Evolutionary conservation across 2,113 vertebrate species (phyloP), one percentile per base, ranked within the genome.

Genomic region (Myocastor coypus): DNA sequence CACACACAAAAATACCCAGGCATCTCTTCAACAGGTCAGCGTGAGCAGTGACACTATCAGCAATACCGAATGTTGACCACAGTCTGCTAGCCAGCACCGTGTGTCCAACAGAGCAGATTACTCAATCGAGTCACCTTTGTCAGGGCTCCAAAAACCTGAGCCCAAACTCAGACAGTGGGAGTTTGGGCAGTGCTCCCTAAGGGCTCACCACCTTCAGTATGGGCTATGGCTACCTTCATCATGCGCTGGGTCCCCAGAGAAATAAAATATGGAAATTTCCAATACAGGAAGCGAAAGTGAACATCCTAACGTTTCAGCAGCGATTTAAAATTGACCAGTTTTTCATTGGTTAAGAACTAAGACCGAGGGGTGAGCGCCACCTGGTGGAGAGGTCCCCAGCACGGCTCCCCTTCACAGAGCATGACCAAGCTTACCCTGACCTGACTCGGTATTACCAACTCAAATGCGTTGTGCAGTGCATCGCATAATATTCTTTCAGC

Each of bases 301-400:
- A 46, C 63, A 50, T 32, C 52, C 30, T 37, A 55, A 37, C 28
- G 3, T 8, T 52, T 63, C 50, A 30, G 32, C 40, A 24, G 22
- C 24, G 52, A 26, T 55, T 89, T 28, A 40, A 14, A 84, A 91
- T 42, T 34, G 32, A 75, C 57, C 19, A 1, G 17, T 40, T 91
- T 64, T 46, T 64, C 12, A 6, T 10, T 40, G 89, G 37, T 5
- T 5, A 40, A 37, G 22, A 92, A 50, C n/a, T 13, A 68, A 85
- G 80, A 64, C 64, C 52, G 37, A 87, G 94, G 78, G 78, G 40
- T 52, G 91, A 93, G 94, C 46, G 83, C 95, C 97, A 83, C 64
- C 96, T 97, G 37, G 89, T 93, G 92, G 95, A 42, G 3, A 68
- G 52, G 32, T 52, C 61, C 11, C 0, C 3, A 0, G 17, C 13